These are phyloP conservation scores for Drosophila nigromelanica DNA, from an alignment of 1,140 invertebrate genomes.

Conservation along the genomic window DNA sequence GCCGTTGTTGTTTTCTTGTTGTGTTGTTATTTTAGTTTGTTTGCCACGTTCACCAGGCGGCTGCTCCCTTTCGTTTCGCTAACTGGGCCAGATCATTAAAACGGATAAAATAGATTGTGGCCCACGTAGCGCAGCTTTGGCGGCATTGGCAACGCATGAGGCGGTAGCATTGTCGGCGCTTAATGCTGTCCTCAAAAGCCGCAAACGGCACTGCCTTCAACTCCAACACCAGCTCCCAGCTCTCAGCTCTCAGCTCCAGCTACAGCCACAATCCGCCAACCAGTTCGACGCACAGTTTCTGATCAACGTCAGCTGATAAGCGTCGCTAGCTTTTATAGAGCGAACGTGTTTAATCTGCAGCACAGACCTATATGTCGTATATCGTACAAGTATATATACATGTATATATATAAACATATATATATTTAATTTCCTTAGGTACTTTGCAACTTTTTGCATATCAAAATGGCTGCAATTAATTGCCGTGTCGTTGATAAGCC, in stretches of 20 bases:
- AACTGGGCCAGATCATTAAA: conserved; percentile 81
- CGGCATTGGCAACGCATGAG: conserved; percentile 40
- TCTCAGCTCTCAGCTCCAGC: conserved; percentile 25
- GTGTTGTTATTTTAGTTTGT: conserved; percentile 39
- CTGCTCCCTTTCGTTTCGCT: conserved; percentile 79
- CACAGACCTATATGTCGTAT: conserved; percentile 23
- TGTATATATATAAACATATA: conserved; percentile 3
- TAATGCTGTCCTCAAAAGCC: conserved; percentile 73
- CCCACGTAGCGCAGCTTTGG: conserved; percentile 63
- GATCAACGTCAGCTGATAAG: conserved; percentile 78
- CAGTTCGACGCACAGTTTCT: conserved; percentile 58
- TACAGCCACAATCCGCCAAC: conserved; percentile 19
- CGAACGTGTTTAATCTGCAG: conserved; percentile 45
- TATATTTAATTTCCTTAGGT: conserved; percentile 32
- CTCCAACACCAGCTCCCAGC: conserved; percentile 8
- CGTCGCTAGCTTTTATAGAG: conserved; percentile 30
- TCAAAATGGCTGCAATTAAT: conserved; percentile 80
- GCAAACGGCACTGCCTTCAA: conserved; percentile 65
- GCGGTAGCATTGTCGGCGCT: conserved; percentile 64
- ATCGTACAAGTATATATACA: conserved; percentile 9
- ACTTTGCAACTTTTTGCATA: conserved; percentile 72
- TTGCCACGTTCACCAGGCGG: conserved; percentile 58
- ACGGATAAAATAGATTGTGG: conserved; percentile 81
- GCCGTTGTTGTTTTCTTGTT: conserved; percentile 28
- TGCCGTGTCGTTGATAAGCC: conserved; percentile 71